Evolutionary conservation across 1,140 invertebrate species (phyloP), one percentile per base, ranked within the genome.

Genomic region (Pararge aegeria): DNA sequence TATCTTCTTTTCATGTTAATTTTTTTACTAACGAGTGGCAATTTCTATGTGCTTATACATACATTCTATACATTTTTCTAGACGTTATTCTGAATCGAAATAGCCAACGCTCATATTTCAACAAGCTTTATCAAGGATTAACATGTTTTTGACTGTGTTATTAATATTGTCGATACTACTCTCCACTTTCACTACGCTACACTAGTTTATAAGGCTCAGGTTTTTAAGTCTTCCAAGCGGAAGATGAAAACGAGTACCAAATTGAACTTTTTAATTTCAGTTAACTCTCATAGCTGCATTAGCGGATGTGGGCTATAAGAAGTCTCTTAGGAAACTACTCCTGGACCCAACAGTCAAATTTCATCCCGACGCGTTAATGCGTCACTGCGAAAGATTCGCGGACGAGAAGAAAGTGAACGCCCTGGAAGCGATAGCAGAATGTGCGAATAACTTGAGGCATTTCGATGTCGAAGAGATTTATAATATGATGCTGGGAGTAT

Each of bases 361-460:
- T 38, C 83, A 84, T 19, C 70, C 77, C 0, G 85, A 87, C 40
- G 83, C 79, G 6, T 52, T 92, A 1, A 29, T 87, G 46, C 84
- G 90, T n/a, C 80, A 89, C 50, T 92, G 91, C 70, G 80, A 90
- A 34, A 60, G 90, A 24, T 92, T 91, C 74, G 85, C 87, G 0
- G 70, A 87, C 24, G 89, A 91, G 55, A 84, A 86, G 50, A 91
- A 91, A 66, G 21, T 89, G 0, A 30, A 71, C 6, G 84, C 90
- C 0, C 56, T 92, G 15, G 68, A 87, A 46, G 73, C 69, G 1
- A 80, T 92, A 18, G 81, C 81, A 0, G 78, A 90, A 34, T 83
- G 80, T 46, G 74, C 71, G 7, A 72, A 70, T 18, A 74, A 85
- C 13, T 24, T 89, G 0, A 44, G 82, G 15, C 64, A 75, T 34